Base-by-base conservation (phyloP, 92 coral and sea anemone species). In the Phymanthus crucifer region DNA sequence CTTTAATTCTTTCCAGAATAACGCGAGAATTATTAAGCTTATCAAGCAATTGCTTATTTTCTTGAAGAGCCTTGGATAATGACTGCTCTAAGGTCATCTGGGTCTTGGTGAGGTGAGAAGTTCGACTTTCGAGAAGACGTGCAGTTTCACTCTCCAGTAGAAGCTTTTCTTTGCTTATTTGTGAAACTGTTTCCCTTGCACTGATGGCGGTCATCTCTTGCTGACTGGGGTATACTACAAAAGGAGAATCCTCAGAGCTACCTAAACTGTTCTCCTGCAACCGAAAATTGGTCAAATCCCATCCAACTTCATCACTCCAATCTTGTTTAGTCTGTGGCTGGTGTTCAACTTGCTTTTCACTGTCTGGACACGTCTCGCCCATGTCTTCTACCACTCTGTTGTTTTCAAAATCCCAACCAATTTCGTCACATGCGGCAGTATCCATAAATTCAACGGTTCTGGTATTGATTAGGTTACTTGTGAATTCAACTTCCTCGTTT, bases 161-260 rank as follows among this genome's bases (percentile, higher is more conserved):
- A 35, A 92, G 85, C 19, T 83, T 87, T 77, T 92, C 97, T 57
- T 90, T 87, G 54, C 89, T 85, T 81, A 90, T 90, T 43, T 83
- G 75, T 26, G 92, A 74, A 12, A 90, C 79, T 43, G 84, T 83
- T 26, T 76, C 61, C 47, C 48, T 58, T 24, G 69, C 79, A 57
- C 40, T 50, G 23, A 57, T 76, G 32, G 70, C 36, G 26, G 61
- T 38, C 27, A 64, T 61, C 43, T 35, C 75, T 33, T n/a, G n/a
- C n/a, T n/a, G n/a, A n/a, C n/a, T n/a, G n/a, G n/a, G n/a, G n/a
- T n/a, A n/a, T 7, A 45, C 12, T 23, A 8, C 14, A 26, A 11
- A 8, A 45, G 9, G 11, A 21, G 21, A 34, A 34, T 31, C 13
- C 34, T 74, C 79, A 13, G 27, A 10, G 7, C 43, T 47, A 13